These are phyloP conservation scores for Macrobrachium nipponense DNA, from an alignment of 1,140 invertebrate species.

Conservation along the genomic window DNA sequence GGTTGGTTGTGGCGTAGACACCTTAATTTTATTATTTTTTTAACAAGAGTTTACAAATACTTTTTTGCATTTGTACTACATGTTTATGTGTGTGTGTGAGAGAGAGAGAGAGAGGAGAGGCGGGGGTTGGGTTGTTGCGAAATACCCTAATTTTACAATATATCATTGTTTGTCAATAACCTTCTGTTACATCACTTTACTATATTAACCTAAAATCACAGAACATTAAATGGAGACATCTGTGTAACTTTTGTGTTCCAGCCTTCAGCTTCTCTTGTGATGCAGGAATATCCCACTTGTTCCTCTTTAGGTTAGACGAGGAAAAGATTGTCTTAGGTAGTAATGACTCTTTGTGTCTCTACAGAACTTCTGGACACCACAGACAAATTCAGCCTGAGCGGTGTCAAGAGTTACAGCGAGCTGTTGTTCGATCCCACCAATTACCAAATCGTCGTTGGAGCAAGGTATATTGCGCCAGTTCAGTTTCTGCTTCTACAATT, in stretches of 20 bases:
- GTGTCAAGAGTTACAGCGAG: constrained; percentile 80
- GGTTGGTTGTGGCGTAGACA: too few species aligned
- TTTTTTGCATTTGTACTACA: neutral
- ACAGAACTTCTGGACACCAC: constrained; percentile 64
- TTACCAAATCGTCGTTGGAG: constrained; percentile 84
- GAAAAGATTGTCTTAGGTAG: neutral
- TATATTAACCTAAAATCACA: too few species aligned
- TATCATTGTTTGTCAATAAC: too few species aligned
- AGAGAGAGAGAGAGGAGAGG: too few species aligned
- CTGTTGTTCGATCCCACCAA: constrained; percentile 85
- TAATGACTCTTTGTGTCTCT: constrained; percentile 66
- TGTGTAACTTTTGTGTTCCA: too few species aligned
- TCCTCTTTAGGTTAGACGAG: neutral
- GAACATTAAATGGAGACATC: too few species aligned
- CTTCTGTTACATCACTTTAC: too few species aligned
- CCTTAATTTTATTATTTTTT: too few species aligned
- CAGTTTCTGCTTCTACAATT: neutral
- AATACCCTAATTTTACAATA: too few species aligned
- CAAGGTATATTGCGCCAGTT: constrained; percentile 73
- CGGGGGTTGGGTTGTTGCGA: too few species aligned
- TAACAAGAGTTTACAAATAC: neutral
- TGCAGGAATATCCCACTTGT: neutral
- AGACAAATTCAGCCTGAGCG: constrained; percentile 74
- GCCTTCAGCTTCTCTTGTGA: too few species aligned
- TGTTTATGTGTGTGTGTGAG: neutral